phyloP scores from a whole-genome alignment of 1,140 invertebrate species.

The Ostrea edulis region DNA sequence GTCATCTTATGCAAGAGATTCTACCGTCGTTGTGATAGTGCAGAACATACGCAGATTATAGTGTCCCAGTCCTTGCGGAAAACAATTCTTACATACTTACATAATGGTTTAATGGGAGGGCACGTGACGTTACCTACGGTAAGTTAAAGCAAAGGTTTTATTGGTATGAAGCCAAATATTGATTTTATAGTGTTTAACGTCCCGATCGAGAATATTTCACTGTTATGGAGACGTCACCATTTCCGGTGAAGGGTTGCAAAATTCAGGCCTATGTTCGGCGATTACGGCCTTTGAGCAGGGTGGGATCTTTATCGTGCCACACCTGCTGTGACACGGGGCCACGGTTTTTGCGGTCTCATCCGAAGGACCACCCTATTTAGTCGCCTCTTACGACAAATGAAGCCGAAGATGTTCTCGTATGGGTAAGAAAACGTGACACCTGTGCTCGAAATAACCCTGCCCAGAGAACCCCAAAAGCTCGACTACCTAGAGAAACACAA shows the following conservation, averaged over 20 bases:
- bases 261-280: no score
- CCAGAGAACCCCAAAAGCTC: background rate
- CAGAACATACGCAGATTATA: background rate
- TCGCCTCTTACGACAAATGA: no score
- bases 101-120: conserved; percentile 40
- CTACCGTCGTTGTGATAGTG: no score
- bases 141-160: conserved; percentile 37
- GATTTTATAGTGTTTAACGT: no score
- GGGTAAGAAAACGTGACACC: background rate
- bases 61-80: background rate
- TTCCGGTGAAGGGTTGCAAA: no score
- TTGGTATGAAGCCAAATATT: conserved; percentile 47
- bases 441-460: background rate
- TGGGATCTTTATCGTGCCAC: no score
- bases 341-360: no score
- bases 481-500: background rate
- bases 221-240: no score
- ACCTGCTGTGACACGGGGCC: no score
- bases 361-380: no score
- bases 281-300: no score
- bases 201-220: no score
- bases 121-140: conserved; percentile 45
- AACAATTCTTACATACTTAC: conserved; percentile 29
- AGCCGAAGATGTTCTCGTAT: conserved; percentile 11
- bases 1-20: conserved; percentile 39